Base-by-base conservation (phyloP, 2,113 vertebrate species). In the Enhydra lutris region DNA sequence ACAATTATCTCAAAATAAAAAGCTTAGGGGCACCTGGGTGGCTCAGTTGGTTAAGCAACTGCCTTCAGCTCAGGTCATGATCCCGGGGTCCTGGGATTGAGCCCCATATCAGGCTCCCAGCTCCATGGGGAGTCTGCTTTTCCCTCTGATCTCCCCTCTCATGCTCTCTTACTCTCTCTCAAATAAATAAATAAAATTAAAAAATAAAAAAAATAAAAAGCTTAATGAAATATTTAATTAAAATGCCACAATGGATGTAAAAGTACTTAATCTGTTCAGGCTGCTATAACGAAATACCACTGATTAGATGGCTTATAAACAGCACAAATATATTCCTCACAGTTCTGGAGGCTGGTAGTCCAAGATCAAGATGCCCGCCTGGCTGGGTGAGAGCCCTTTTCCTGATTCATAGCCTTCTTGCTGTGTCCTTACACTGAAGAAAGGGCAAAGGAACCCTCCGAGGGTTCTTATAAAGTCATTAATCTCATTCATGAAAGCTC, bases 1-100 rank as follows among this genome's bases (percentile, higher is more conserved):
- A 87, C 7, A 87, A 42, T 45, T 81, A 81, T 69, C 47, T 94
- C 17, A 91, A 91, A 91, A 78, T 67, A 29, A 69, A 95, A 95
- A 80, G 12, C 26, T 73, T 85, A 85, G 50, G 15, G 15, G 50
- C 50, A 17, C 50, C 50, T 52, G 50, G 50, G 50, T 52, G 50
- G 50, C 50, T 52, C 50, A 52, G 50, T 52, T 15, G 50, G 50
- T 52, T 52, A 52, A 52, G 50, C 14, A 4, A 17, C 50, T 52
- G 50, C 15, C 50, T 52, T 52, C 50, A 17, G 50, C 15, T 52
- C 50, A 17, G 15, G 50, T 52, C 50, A 52, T 52, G 50, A 52
- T 52, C 50, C 50, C 15, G 4, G 50, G 50, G 15, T 52, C 50
- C 50, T 52, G 15, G 50, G 50, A 52, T 52, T 15, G 15, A 52